Evolutionary conservation across 2,113 vertebrate genomes (phyloP).

Genomic region (Loxodonta africana): DNA sequence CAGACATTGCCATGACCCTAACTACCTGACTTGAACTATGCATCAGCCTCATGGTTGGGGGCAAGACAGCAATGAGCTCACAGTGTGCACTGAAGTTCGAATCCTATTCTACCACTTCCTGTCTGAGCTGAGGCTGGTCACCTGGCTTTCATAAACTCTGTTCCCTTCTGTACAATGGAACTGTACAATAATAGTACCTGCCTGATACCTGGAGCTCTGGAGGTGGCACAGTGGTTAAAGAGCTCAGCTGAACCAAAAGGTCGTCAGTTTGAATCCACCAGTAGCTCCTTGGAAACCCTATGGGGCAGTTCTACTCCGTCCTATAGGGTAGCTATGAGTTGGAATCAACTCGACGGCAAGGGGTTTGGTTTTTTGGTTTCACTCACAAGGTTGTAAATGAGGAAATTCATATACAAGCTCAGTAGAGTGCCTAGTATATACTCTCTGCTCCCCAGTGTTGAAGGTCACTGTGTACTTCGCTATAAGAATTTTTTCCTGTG

Average conservation of each 20-base stretch:
- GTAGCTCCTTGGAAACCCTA: too few relatives aligned
- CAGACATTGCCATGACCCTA: too few relatives aligned
- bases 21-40: not conserved
- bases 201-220: too few relatives aligned
- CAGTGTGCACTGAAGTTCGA: not conserved
- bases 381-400: not conserved
- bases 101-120: not conserved
- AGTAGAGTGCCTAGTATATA: not conserved
- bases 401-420: not conserved
- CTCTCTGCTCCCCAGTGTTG: not conserved
- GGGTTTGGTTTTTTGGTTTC: not conserved
- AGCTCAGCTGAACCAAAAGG: too few relatives aligned
- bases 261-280: too few relatives aligned
- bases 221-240: too few relatives aligned
- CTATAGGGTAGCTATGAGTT: too few relatives aligned
- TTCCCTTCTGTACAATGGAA: not conserved
- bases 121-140: not conserved
- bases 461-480: accelerated
- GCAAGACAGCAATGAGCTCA: accelerated
- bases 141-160: not conserved
- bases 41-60: not conserved
- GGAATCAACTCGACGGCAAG: too few relatives aligned
- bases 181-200: not conserved
- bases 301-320: too few relatives aligned
- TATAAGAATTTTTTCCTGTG: not conserved